Conservation (phyloP, 2,113 vertebrate species). For the Heterotilapia buettikoferi region DNA sequence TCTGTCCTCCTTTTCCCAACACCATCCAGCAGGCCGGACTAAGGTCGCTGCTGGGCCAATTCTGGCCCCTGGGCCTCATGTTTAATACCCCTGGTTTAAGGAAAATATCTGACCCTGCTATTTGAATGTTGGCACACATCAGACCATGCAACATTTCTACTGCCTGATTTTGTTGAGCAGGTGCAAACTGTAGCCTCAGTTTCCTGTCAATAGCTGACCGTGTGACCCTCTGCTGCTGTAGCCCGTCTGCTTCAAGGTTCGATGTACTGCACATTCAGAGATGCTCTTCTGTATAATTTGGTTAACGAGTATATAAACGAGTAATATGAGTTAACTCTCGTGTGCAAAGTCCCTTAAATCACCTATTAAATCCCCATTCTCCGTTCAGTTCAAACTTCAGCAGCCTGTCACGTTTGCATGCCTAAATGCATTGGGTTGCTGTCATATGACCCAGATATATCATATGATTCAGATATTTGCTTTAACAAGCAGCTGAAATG, state of each 20-base stretch:
- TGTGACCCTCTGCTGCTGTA: neutral
- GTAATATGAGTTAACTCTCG: neutral
- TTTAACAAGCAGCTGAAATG: neutral
- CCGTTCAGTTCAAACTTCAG: neutral
- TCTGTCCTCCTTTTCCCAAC: neutral
- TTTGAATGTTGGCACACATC: neutral
- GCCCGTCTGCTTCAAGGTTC: neutral
- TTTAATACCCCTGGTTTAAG: neutral
- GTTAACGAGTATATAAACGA: too few relatives aligned
- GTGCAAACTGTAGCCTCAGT: neutral
- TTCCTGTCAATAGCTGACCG: neutral
- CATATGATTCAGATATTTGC: neutral
- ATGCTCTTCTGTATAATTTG: neutral
- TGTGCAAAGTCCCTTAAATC: neutral
- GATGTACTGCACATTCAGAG: neutral
- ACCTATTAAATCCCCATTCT: neutral
- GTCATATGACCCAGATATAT: neutral
- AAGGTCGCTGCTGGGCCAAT: neutral
- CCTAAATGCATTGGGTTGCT: neutral
- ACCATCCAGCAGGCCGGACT: neutral
- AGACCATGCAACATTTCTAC: neutral
- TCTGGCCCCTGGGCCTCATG: neutral
- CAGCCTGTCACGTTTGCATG: neutral
- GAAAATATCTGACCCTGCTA: neutral
- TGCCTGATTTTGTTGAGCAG: neutral